Evolutionary conservation across 37 sponge, comb jelly and placozoan species (phyloP).

Genomic region (Ianthella basta): DNA sequence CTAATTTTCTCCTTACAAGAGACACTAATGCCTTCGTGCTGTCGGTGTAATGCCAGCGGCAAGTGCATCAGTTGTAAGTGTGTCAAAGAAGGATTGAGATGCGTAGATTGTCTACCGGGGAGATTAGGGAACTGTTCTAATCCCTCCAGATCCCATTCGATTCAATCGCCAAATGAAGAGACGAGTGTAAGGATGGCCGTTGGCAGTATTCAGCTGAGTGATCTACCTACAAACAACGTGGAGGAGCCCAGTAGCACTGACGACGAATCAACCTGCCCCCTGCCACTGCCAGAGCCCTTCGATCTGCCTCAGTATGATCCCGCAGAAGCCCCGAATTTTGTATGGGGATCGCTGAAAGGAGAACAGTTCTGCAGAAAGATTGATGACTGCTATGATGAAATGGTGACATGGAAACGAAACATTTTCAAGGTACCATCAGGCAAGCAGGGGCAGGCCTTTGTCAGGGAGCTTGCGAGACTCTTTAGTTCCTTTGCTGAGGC

Average conservation of each 20-base stretch:
- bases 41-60: slow-evolving; percentile 26
- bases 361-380: slow-evolving; percentile 12
- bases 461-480: background rate
- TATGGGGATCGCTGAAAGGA: background rate
- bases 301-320: background rate
- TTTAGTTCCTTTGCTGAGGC: slow-evolving; percentile 3
- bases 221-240: background rate
- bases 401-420: slow-evolving; percentile 26
- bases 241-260: background rate
- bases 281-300: background rate
- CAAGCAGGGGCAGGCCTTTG: slow-evolving; percentile 18
- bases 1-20: background rate
- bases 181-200: background rate
- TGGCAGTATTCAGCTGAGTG: slow-evolving; percentile 2
- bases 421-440: slow-evolving; percentile 22
- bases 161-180: background rate
- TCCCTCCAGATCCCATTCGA: background rate
- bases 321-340: background rate
- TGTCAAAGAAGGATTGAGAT: slow-evolving; percentile 3
- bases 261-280: background rate
- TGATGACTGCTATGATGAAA: slow-evolving; percentile 21
- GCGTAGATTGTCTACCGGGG: slow-evolving; percentile 6
- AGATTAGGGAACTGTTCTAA: slow-evolving; percentile 15
- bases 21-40: slow-evolving; percentile 17
- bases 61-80: slow-evolving; percentile 9